Percentiles rank a stretch among this genome's conserved stretches.
These are phyloP conservation scores for Lycaena phlaeas DNA, from an alignment of 2,888 invertebrate species.

Conservation along the genomic window DNA sequence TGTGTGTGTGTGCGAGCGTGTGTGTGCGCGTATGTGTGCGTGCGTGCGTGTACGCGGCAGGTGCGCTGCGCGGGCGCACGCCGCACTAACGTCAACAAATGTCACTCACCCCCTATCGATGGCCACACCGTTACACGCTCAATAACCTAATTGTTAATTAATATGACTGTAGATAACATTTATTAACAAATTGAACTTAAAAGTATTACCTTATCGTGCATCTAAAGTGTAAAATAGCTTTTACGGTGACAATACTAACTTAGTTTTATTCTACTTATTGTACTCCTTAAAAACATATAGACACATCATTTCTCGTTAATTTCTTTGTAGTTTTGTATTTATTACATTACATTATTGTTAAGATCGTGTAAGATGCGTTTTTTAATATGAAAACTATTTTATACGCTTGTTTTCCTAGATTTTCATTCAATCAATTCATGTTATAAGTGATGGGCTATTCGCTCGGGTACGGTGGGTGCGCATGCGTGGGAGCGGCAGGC, in stretches of 20 bases:
- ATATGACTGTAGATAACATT: slow-evolving; percentile 14
- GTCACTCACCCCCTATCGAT: slow-evolving; percentile 42
- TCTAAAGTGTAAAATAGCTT: not conserved
- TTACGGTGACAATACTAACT: too few species aligned
- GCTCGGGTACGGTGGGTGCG: not conserved
- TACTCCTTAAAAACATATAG: too few species aligned
- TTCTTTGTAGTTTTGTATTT: too few species aligned
- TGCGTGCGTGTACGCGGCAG: slow-evolving; percentile 23
- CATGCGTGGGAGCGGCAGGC: slow-evolving; percentile 17
- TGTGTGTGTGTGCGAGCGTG: slow-evolving; percentile 10
- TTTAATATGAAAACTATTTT: too few species aligned
- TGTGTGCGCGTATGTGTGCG: slow-evolving; percentile 23
- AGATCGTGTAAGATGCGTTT: too few species aligned
- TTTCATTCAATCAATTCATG: too few species aligned
- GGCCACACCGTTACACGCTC: slow-evolving; percentile 16
- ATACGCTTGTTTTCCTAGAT: too few species aligned
- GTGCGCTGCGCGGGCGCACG: slow-evolving; percentile 21
- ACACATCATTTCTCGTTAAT: too few species aligned
- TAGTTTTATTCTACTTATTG: too few species aligned
- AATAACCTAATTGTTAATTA: slow-evolving; percentile 18
- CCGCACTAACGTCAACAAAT: slow-evolving; percentile 39
- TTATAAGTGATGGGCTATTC: not conserved
- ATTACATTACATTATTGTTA: too few species aligned
- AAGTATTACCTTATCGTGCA: not conserved
- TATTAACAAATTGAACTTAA: slow-evolving; percentile 11